These are phyloP conservation scores for Labrus mixtus DNA, from an alignment of 2,113 vertebrate species.

Conservation along the genomic window DNA sequence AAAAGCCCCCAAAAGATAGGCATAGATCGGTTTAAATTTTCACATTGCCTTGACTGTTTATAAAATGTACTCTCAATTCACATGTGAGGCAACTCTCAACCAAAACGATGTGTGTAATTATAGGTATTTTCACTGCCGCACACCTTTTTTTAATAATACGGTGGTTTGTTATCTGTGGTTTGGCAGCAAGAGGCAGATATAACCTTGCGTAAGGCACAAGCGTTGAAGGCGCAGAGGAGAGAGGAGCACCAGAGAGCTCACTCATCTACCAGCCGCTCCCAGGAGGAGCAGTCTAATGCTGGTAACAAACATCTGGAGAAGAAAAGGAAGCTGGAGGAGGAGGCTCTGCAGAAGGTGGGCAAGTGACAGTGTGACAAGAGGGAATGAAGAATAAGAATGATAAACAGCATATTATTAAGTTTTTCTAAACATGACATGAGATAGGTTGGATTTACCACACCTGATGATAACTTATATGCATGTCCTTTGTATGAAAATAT, in stretches of 20 bases:
- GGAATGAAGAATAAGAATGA: neutral
- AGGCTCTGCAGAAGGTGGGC: conserved; percentile 92
- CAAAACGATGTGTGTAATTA: neutral
- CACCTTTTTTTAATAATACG: conserved; percentile 7
- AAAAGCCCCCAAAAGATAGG: neutral
- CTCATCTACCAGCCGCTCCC: conserved; percentile 88
- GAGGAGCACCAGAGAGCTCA: conserved; percentile 95
- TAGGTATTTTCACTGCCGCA: neutral
- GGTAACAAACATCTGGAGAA: conserved; percentile 91
- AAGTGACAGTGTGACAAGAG: neutral
- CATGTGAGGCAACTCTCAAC: neutral
- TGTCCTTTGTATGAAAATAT: neutral
- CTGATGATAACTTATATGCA: neutral
- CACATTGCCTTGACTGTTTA: neutral
- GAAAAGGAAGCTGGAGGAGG: conserved; percentile 91
- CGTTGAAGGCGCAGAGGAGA: conserved; percentile 87
- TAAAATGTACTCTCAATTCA: too few relatives aligned
- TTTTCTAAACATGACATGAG: too few relatives aligned
- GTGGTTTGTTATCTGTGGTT: conserved; percentile 9
- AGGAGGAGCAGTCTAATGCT: conserved; percentile 88
- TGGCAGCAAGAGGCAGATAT: conserved; percentile 91
- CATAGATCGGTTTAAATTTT: neutral
- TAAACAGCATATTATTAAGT: too few relatives aligned
- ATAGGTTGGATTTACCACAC: neutral
- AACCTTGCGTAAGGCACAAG: conserved; percentile 89